Evolutionary conservation across 2,797 vertebrate species (phyloP).

Genomic region (Myoxocephalus aenaeus): DNA sequence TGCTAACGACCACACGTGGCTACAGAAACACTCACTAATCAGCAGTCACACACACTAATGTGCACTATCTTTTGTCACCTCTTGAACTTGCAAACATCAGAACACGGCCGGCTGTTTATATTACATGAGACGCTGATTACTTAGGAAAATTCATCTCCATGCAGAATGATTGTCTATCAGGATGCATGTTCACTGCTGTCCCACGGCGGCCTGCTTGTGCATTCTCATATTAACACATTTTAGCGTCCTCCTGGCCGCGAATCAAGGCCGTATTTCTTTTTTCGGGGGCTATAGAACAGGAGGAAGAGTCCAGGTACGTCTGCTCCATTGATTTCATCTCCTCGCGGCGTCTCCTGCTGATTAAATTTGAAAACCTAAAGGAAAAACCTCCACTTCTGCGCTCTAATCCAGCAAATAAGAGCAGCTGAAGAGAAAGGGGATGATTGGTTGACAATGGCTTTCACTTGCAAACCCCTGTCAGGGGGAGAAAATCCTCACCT

Average conservation of each 20-base stretch:
- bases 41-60: conserved; percentile 32
- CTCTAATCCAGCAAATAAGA: conserved; percentile 72
- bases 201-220: conserved; percentile 42
- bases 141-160: conserved; percentile 58
- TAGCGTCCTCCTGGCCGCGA: conserved; percentile 12
- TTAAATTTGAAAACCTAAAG: conserved; percentile 67
- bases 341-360: conserved; percentile 50
- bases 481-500: conserved; percentile 66
- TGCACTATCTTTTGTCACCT: conserved; percentile 49
- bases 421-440: conserved; percentile 45
- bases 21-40: conserved; percentile 30
- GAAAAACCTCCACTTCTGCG: conserved; percentile 67
- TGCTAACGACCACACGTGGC: conserved; percentile 35
- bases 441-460: conserved; percentile 71
- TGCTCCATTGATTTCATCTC: conserved; percentile 38
- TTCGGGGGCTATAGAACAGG: neutral
- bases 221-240: conserved; percentile 49
- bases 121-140: conserved; percentile 49
- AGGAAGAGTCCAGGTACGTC: conserved; percentile 31
- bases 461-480: conserved; percentile 61
- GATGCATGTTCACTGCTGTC: conserved; percentile 67
- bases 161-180: conserved; percentile 65
- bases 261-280: conserved; percentile 11
- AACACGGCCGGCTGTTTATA: conserved; percentile 50
- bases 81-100: conserved; percentile 55